phyloP scores from a whole-genome alignment of 2,797 vertebrate species.

The Sylvia borin region DNA sequence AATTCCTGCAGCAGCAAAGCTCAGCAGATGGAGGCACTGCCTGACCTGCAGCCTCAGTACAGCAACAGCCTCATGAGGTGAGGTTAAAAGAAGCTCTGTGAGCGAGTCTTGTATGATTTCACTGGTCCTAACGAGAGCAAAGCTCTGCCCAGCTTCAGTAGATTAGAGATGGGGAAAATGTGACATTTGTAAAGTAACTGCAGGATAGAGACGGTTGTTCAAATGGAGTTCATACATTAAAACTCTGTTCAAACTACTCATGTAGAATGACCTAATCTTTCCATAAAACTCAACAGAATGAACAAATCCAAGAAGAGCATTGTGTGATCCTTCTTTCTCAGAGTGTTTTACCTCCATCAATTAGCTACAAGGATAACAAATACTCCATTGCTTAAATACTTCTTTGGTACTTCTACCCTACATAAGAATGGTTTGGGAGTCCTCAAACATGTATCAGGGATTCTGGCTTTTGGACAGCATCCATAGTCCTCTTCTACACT shows the following conservation, averaged over 20 bases:
- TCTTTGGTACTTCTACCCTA: neutral
- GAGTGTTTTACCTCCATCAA: neutral
- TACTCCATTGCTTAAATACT: neutral
- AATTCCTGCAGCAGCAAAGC: neutral
- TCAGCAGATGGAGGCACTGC: neutral
- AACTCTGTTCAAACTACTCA: rapidly evolving
- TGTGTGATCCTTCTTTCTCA: neutral
- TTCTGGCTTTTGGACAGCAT: neutral
- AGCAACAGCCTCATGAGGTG: neutral
- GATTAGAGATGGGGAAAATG: neutral
- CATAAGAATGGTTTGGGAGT: neutral
- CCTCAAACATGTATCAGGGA: neutral
- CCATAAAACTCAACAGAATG: neutral
- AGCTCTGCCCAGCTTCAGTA: neutral
- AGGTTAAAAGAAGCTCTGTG: neutral
- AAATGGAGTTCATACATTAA: neutral
- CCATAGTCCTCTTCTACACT: neutral
- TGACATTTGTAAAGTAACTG: neutral
- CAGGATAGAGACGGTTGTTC: neutral
- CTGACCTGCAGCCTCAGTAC: neutral
- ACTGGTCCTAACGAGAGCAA: neutral
- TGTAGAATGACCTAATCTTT: neutral
- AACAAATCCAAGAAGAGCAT: neutral
- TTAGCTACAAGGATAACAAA: neutral
- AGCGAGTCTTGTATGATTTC: neutral